phyloP scores from a whole-genome alignment of 2,113 vertebrate species.

The Coregonus clupeaformis region DNA sequence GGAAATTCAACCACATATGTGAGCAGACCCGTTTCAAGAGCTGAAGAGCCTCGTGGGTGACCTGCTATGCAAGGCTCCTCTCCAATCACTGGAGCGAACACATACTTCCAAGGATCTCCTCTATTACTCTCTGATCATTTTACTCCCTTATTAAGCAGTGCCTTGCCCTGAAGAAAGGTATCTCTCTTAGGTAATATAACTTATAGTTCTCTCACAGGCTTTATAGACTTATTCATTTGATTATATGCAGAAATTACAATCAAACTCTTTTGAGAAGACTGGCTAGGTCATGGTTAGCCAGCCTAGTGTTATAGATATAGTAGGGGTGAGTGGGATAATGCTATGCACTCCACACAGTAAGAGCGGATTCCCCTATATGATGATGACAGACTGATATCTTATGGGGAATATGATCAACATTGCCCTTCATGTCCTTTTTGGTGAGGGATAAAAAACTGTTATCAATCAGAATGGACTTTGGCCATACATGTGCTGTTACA shows the following conservation, averaged over 20 bases:
- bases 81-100: constrained; percentile 33
- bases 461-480: constrained; percentile 40
- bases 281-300: constrained; percentile 19
- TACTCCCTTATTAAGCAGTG: not conserved
- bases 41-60: constrained; percentile 59
- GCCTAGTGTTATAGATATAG: constrained; percentile 1
- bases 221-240: constrained; percentile 4
- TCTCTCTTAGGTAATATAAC: constrained; percentile 5
- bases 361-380: not conserved
- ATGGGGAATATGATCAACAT: not conserved
- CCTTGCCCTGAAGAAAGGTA: not conserved
- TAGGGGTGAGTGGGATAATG: constrained; percentile 19
- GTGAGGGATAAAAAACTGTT: not conserved
- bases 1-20: constrained; percentile 99
- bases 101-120: constrained; percentile 13
- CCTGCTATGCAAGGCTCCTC: not conserved
- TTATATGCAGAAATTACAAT: constrained; percentile 51
- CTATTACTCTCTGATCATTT: not conserved
- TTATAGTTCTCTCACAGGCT: constrained; percentile 3
- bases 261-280: constrained; percentile 19
- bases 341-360: constrained; percentile 38
- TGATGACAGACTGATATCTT: not conserved
- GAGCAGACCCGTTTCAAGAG: constrained; percentile 98
- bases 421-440: not conserved
- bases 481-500: not conserved